Percentiles rank a stretch among this genome's conserved stretches.
Conservation (phyloP, 2,113 vertebrate species). For the Amazona guildingii region DNA sequence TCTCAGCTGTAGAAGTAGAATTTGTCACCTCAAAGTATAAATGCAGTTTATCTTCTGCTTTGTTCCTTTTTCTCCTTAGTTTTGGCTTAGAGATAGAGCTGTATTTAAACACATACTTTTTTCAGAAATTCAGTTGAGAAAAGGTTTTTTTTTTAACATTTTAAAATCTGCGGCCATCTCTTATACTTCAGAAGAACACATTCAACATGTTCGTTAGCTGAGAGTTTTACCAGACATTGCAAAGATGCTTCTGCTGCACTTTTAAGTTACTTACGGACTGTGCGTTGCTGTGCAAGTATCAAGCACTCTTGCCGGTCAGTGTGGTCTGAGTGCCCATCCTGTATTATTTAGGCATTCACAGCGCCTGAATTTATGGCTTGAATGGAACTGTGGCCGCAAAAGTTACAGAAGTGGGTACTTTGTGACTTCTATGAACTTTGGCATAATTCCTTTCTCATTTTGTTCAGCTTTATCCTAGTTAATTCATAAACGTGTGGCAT, state of each 20-base stretch:
- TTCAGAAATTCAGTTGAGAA: background rate
- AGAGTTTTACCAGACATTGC: background rate
- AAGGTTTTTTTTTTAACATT: background rate
- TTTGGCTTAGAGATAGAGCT: background rate
- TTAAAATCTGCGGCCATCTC: background rate
- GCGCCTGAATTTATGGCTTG: background rate
- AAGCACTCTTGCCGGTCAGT: background rate
- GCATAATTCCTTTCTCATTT: background rate
- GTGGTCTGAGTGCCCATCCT: background rate
- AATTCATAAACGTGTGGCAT: background rate
- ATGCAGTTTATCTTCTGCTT: background rate
- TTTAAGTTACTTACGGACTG: background rate
- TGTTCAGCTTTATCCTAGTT: background rate
- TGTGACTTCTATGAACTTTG: background rate
- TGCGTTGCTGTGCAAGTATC: background rate
- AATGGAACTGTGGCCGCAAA: background rate
- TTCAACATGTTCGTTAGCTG: conserved; percentile 2
- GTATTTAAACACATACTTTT: background rate
- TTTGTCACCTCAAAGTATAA: background rate
- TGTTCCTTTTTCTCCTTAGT: background rate
- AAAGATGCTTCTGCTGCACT: background rate
- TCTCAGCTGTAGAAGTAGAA: background rate
- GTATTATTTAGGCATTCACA: background rate
- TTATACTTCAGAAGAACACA: background rate
- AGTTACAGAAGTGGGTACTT: background rate